Base-by-base conservation (phyloP, 2,113 vertebrate genomes). In the Bombycilla garrulus region DNA sequence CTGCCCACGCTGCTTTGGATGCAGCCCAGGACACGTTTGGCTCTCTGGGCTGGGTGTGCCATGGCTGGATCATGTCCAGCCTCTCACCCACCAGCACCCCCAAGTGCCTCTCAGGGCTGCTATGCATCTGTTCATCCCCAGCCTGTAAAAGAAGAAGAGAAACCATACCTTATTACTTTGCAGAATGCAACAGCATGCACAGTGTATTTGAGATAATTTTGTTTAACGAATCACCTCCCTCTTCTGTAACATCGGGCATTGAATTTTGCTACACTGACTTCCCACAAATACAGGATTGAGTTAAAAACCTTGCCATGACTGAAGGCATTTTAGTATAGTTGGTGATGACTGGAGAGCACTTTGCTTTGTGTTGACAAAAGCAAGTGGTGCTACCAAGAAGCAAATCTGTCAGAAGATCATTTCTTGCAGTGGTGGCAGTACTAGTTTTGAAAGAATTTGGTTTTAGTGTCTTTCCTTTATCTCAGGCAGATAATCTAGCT, bases 51-150 rank as follows among this genome's bases (percentile, higher is more conserved):
- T 56, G 85, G 5, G 14, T 42, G 35, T 71, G 57, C 76, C 74
- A 35, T 71, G 50, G 48, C 66, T 35, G 66, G 35, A 11, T 57
- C 50, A 65, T 44, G 31, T 44, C 58, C 58, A 65, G 58, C 36
- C 25, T 48, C 48, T 72, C 66, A 42, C 0, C 31, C 35, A 12
- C 24, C 50, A 57, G 22, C 36, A 50, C 3, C 26, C 11, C 15
- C 10, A 66, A 44, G 1, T 6, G 44, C 26, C 36, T 50, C 26
- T 50, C 42, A 35, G 42, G 22, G 22, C 58, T 65, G 26, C 18
- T 65, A 17, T 70, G 0, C 0, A 13, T 24, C 77, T 81, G 12
- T 2, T 44, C 12, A 44, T n/a, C 15, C 2, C 7, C 33, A 73
- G 18, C 3, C 28, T 45, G 23, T 28, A 65, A 65, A 72, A 65